Percentiles rank a stretch among this genome's conserved stretches.
Evolutionary conservation across 2,797 vertebrate species (phyloP).

Genomic region (Atherinosoma microstoma): DNA sequence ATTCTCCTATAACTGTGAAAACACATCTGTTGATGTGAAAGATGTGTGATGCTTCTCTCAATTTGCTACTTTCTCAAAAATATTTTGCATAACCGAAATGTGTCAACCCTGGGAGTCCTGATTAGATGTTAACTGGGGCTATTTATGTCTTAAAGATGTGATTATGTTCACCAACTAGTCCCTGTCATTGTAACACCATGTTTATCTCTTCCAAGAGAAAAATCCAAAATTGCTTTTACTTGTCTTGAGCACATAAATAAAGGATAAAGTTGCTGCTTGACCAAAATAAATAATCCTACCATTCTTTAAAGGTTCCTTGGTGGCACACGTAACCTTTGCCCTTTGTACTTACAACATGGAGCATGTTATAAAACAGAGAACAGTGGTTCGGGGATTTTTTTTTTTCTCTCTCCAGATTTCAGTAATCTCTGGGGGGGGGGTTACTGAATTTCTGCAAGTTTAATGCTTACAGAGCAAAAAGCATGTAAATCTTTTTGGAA

Average conservation of each 20-base stretch:
- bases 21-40: background rate
- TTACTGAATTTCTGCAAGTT: background rate
- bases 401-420: background rate
- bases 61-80: background rate
- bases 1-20: background rate
- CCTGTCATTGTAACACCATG: background rate
- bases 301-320: background rate
- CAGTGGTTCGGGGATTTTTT: background rate
- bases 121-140: background rate
- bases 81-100: background rate
- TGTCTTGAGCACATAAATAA: too few species aligned
- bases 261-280: too few species aligned
- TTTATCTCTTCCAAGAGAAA: background rate
- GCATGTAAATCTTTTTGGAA: too few species aligned
- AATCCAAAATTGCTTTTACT: background rate
- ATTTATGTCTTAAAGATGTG: background rate
- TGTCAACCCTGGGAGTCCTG: background rate
- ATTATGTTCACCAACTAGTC: background rate
- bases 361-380: constrained; percentile 15
- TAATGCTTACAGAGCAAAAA: too few species aligned
- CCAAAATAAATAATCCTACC: background rate
- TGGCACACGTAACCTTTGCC: constrained; percentile 16
- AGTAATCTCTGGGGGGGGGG: background rate
- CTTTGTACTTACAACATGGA: background rate
- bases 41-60: background rate